Conservation (phyloP, 2,113 vertebrate genomes). For the Seriola aureovittata region DNA sequence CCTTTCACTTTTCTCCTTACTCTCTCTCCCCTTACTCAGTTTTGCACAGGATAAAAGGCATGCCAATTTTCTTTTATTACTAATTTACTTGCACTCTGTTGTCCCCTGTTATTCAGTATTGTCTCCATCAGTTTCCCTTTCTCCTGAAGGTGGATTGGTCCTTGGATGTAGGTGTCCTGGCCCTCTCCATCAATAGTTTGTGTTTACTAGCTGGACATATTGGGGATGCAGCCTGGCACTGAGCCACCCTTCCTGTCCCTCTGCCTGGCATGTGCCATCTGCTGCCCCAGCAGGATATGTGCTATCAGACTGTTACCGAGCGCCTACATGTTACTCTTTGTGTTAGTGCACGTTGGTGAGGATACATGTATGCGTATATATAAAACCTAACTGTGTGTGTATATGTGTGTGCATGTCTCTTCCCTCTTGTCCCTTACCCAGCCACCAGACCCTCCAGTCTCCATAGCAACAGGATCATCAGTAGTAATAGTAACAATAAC, state of each 20-base stretch:
- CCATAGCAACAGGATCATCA: slow-evolving; percentile 96
- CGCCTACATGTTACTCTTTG: slow-evolving; percentile 21
- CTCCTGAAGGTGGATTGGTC: not conserved
- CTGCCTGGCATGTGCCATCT: slow-evolving; percentile 78
- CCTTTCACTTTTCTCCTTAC: not conserved
- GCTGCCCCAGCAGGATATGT: slow-evolving; percentile 68
- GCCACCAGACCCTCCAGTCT: slow-evolving; percentile 96
- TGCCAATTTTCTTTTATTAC: not conserved
- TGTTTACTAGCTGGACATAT: slow-evolving; percentile 66
- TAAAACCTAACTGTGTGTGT: slow-evolving; percentile 51
- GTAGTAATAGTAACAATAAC: slow-evolving; percentile 98
- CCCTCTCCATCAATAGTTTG: slow-evolving; percentile 21
- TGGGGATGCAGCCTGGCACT: slow-evolving; percentile 72
- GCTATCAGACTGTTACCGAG: slow-evolving; percentile 47
- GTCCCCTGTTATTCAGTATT: not conserved
- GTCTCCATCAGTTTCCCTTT: not conserved
- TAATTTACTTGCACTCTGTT: not conserved
- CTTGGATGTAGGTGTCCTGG: not conserved
- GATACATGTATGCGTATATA: slow-evolving; percentile 23
- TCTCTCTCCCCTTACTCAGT: not conserved
- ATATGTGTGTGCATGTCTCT: slow-evolving; percentile 56
- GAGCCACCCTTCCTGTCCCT: slow-evolving; percentile 60
- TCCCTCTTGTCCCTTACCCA: slow-evolving; percentile 80
- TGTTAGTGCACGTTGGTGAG: slow-evolving; percentile 46
- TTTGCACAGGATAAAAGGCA: not conserved